Base-by-base conservation (phyloP, 2,888 invertebrate genomes). In the Heliconius sara region DNA sequence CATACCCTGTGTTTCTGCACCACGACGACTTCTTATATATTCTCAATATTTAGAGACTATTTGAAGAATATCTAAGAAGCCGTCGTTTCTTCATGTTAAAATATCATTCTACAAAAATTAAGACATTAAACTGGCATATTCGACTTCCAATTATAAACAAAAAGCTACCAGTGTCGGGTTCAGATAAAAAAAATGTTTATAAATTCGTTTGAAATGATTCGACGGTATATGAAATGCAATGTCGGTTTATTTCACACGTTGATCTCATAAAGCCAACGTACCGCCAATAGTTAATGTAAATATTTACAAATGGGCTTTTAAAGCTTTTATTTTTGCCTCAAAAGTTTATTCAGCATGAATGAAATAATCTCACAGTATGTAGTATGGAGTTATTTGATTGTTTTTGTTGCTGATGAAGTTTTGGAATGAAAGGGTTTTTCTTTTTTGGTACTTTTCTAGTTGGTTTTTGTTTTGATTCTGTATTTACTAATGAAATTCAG, bases 281-380 rank as follows among this genome's bases (percentile, higher is more conserved):
- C 34, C 16, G 57, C 73, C 34, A 39, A 73, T 60, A 73, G 60
- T 63, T 39, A 60, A 73, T 25, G 73, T 73, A 73, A 73, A 73
- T 73, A 73, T 73, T 73, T 73, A 73, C 25, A 60, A 39, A 60
- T 60, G 39, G 34, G 73, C 73, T 73, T 60, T 73, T 34, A 60
- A 22, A 60, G 60, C 60, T 39, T 73, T 60, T 73, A 73, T 73
- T 60, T 73, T n/a, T n/a, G 39, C 60, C 60, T 63, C 34, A 60
- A 57, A 73, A 60, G 73, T 73, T 73, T 73, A 57, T 73, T 73
- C 39, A 39, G 73, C 25, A 39, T 73, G 39, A 73, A 73, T 73
- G 73, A 73, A 60, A 73, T 73, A 73, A 60, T 73, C 73, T 73
- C 30, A n/a, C 16, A 34, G 72, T 27, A 13, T 13, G 47, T 60